Evolutionary conservation across 2,888 invertebrate genomes (phyloP).

Genomic region (Fabriciana adippe): DNA sequence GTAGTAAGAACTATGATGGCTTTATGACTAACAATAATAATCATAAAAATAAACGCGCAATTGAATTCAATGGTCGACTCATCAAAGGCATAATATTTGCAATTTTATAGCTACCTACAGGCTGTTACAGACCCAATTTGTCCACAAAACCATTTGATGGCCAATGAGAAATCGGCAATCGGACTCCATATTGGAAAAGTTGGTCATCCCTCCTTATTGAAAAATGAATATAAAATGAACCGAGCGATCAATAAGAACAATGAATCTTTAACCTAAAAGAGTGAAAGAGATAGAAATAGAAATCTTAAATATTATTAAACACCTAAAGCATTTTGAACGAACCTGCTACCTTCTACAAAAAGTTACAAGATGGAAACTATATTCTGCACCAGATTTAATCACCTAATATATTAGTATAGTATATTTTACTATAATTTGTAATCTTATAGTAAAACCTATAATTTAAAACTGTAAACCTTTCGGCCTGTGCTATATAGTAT

Average conservation of each 20-base stretch:
- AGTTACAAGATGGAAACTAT: too few species aligned
- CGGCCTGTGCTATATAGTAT: neutral
- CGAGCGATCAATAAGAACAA: constrained; percentile 29
- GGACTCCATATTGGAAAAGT: constrained; percentile 47
- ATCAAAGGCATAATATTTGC: constrained; percentile 27
- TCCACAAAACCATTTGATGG: constrained; percentile 63
- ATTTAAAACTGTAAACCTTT: neutral
- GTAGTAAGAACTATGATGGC: neutral
- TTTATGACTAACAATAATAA: constrained; percentile 12
- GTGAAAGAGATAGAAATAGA: constrained; percentile 1
- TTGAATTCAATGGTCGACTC: constrained; percentile 22
- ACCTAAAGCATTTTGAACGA: neutral
- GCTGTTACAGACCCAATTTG: constrained; percentile 56
- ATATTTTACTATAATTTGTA: too few species aligned
- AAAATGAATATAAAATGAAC: constrained; percentile 34
- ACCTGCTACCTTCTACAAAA: neutral
- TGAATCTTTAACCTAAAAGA: constrained; percentile 12
- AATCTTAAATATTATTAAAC: neutral
- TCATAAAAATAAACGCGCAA: constrained; percentile 25
- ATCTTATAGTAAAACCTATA: neutral
- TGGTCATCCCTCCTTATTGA: constrained; percentile 44
- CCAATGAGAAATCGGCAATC: constrained; percentile 60
- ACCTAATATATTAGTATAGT: too few species aligned
- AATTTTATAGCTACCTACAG: constrained; percentile 36
- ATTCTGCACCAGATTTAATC: too few species aligned